Conservation (phyloP, 1,140 invertebrate species). For the Caenorhabditis latens region DNA sequence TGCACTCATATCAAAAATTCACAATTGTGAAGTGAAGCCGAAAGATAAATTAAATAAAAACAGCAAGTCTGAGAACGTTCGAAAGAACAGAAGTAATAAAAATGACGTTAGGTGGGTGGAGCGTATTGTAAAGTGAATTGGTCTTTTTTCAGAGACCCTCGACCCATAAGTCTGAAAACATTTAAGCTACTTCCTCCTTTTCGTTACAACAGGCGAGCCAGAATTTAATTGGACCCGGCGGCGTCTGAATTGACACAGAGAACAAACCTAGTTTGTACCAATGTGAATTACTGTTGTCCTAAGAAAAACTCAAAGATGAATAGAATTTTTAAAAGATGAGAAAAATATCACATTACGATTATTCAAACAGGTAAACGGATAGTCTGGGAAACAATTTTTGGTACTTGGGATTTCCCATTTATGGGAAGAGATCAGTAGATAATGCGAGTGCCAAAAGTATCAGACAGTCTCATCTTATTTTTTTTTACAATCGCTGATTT, state of each 20-base stretch:
- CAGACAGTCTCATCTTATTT: background rate
- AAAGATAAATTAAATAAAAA: background rate
- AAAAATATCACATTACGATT: background rate
- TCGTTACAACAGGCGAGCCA: background rate
- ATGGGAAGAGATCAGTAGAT: background rate
- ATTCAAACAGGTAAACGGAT: background rate
- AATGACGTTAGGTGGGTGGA: conserved; percentile 2
- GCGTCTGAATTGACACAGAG: too few relatives aligned
- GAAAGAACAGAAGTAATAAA: background rate
- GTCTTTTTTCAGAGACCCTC: background rate
- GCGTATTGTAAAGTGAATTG: background rate
- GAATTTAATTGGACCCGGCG: background rate
- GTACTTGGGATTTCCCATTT: background rate
- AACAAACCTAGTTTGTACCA: too few relatives aligned
- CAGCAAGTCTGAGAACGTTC: background rate
- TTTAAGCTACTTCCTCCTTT: background rate
- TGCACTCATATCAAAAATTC: conserved; percentile 5
- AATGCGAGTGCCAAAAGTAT: background rate
- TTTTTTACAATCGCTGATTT: background rate
- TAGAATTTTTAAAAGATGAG: background rate
- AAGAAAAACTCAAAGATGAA: background rate
- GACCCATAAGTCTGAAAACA: background rate
- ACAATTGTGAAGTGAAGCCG: conserved; percentile 11
- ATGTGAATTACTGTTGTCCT: too few relatives aligned
- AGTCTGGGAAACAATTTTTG: background rate